Percentiles rank a stretch among this genome's conserved stretches.
Conservation (phyloP, 2,797 vertebrate species). For the Hemibagrus guttatus region DNA sequence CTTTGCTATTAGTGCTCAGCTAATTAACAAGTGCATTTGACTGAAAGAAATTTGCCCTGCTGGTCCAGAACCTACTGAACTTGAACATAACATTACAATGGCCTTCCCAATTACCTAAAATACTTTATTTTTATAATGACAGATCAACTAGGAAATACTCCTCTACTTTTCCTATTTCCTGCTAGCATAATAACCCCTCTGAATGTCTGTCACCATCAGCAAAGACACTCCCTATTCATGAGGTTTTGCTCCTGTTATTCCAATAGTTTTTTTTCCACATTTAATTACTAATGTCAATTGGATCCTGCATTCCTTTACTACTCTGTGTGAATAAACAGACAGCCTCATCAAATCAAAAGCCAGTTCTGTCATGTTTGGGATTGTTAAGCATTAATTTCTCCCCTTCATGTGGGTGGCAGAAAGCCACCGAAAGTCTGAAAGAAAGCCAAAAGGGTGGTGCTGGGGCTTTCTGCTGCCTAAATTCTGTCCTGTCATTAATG, state of each 20-base stretch:
- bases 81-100: background rate
- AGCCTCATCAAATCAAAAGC: constrained; percentile 22
- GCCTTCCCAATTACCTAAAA: background rate
- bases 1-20: background rate
- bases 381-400: constrained; percentile 30
- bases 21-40: background rate
- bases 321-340: constrained; percentile 40
- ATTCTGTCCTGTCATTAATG: constrained; percentile 45
- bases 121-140: background rate
- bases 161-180: background rate
- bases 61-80: background rate
- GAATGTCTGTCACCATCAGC: constrained; percentile 12
- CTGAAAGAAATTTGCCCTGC: constrained; percentile 2
- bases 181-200: background rate
- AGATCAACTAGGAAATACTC: background rate
- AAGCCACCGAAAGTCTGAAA: constrained; percentile 8
- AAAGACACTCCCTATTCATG: background rate
- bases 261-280: background rate
- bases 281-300: background rate
- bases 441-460: constrained; percentile 11
- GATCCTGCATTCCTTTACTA: constrained; percentile 25
- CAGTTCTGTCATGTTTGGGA: constrained; percentile 27
- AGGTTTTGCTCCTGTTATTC: constrained; percentile 31
- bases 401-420: constrained; percentile 47
- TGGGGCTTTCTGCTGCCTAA: constrained; percentile 3